Evolutionary conservation across 2,113 vertebrate genomes (phyloP), one percentile per base, ranked within the genome.

Genomic region (Orycteropus afer): DNA sequence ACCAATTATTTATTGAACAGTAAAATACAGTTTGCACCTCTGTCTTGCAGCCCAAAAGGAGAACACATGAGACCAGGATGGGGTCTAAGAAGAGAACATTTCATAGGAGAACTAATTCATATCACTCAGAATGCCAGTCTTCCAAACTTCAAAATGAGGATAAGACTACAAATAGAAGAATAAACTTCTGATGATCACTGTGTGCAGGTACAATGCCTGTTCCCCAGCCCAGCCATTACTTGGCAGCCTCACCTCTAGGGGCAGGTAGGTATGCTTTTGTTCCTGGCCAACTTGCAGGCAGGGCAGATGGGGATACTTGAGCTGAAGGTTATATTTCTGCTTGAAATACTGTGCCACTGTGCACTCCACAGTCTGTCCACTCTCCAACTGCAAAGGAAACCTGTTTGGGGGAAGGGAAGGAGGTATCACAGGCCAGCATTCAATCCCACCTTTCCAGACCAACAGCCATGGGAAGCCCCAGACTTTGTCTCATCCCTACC

Each of bases 201-300:
- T 1, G 22, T 89, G n/a, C 89, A 90, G 42, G 47, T 37, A 93
- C 32, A 89, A 37, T 76, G 15, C 15, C 57, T 86, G 12, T 90
- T 95, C 79, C 81, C 82, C n/a, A 89, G 92, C 37, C 79, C 34
- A 51, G 57, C 47, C 37, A 63, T 76, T 53, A 59, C 67, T 76
- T 87, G 80, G 93, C 81, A 93, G 83, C 40, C 99, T 99, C 97
- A 99, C 99, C 99, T 99, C 99, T 86, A 99, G 98, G 87, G 99
- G 99, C 97, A 99, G 98, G 98, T 99, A 99, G 0, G 99, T 99
- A 98, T 99, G 99, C 97, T 99, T 99, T 98, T 99, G 99, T 97
- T 99, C 99, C 97, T 99, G 99, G 83, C 99, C 99, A 95, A 99
- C 99, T 98, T 99, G 99, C 34, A 99, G 98, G 95, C 99, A 99